Conservation (phyloP, 2,113 vertebrate species). For the Talpa occidentalis region DNA sequence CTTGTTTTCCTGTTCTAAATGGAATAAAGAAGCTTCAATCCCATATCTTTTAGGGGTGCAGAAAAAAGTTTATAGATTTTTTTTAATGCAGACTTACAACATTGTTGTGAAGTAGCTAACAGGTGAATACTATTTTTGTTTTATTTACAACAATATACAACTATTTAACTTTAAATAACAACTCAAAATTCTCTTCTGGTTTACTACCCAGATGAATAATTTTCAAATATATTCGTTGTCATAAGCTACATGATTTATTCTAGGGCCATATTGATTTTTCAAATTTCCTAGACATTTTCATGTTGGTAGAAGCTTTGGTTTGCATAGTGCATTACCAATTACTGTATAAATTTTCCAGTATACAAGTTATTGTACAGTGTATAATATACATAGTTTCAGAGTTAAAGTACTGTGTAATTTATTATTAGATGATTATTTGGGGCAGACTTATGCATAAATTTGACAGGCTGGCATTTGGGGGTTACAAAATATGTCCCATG, state of each 20-base stretch:
- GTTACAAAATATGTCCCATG: not conserved
- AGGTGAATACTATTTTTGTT: conserved; percentile 46
- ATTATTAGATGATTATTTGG: not conserved
- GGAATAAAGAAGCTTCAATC: not conserved
- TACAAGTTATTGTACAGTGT: not conserved
- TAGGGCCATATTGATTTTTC: conserved; percentile 1
- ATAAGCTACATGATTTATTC: not conserved
- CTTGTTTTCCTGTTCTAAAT: not conserved
- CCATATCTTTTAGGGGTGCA: not conserved
- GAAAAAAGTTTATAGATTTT: not conserved
- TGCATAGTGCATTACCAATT: not conserved
- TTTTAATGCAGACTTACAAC: not conserved
- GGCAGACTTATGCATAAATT: not conserved
- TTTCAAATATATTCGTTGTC: conserved; percentile 31
- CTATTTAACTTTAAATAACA: conserved; percentile 22
- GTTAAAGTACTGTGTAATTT: not conserved
- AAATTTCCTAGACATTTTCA: not conserved
- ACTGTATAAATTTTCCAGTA: not conserved
- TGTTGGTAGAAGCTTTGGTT: not conserved
- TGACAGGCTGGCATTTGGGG: not conserved
- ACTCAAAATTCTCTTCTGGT: not conserved
- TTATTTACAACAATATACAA: not conserved
- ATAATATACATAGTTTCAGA: not conserved
- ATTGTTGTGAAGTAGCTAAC: not conserved
- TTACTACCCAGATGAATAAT: not conserved